Evolutionary conservation across 1,140 invertebrate genomes (phyloP), one percentile per base, ranked within the genome.

Genomic region (Micrasema minimum): DNA sequence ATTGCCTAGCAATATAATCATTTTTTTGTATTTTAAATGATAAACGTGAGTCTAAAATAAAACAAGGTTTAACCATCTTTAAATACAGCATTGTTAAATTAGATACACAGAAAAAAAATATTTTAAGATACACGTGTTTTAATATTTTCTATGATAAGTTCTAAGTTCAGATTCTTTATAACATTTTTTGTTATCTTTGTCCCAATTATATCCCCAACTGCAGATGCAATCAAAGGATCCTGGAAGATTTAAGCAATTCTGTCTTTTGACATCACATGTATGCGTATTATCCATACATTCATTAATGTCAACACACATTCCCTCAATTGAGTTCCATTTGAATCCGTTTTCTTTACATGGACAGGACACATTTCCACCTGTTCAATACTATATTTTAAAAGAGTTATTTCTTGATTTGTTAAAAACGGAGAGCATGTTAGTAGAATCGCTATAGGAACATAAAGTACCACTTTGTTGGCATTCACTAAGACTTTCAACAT

Each of bases 241-340:
- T 2, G 84, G 82, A 20, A 86, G 71, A 80, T 90, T 90, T n/a
- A 88, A 41, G 75, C 88, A 90, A 51, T 76, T 78, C 76, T 89
- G 77, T 1, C 73, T 71, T 1, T 76, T 64, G 1, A 61, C 45
- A n/a, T 81, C 72, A 76, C 88, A 90, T 55, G 77, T 78, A 65
- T 88, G 79, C 2, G 61, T 62, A 9, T 76, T 77, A 10, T 66
- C 76, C 0, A 72, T 64, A 77, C 89, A 91, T 78, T 90, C 89
- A 75, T 91, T 85, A n/a, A 87, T 77, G 78, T 92, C 90, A 1
- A 89, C 74, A 69, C 90, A 91, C 16, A 88, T 79, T 11, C 87
- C 86, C 74, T 85, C 88, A 61, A 81, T 76, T 2, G 87, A 87
- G 53, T 82, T 86, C 88, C 88, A 90, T 64, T 80, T 77, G 77